These are phyloP conservation scores for Tychaedon coryphoeus DNA, from an alignment of 2,113 vertebrate species.

Conservation along the genomic window DNA sequence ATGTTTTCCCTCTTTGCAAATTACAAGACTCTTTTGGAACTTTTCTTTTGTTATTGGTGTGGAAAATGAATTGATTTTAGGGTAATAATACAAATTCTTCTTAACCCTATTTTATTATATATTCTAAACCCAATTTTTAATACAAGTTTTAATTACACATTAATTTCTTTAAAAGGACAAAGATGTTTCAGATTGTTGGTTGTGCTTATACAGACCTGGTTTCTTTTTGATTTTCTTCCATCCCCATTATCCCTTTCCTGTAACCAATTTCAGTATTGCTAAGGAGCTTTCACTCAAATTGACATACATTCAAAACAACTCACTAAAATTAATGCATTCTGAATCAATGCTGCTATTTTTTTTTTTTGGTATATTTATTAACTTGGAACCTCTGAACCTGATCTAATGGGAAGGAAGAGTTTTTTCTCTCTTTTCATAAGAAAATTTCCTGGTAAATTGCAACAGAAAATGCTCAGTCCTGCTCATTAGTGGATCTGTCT, in stretches of 20 bases:
- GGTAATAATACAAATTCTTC: background rate
- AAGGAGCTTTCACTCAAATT: conserved; percentile 57
- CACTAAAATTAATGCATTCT: conserved; percentile 49
- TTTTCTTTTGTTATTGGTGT: background rate
- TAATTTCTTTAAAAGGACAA: background rate
- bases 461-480: conserved; percentile 28
- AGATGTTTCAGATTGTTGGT: background rate
- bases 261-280: conserved; percentile 9
- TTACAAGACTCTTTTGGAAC: background rate
- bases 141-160: background rate
- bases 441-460: conserved; percentile 33
- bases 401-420: conserved; percentile 20
- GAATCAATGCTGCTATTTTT: background rate
- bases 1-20: background rate
- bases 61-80: background rate
- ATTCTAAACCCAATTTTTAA: background rate
- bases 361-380: conserved; percentile 39
- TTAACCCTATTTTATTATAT: background rate
- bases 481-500: conserved; percentile 15
- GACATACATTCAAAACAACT: conserved; percentile 42
- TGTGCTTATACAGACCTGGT: background rate
- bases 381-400: background rate
- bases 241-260: background rate
- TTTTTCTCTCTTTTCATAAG: background rate
- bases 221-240: conserved; percentile 14